Base-by-base conservation (phyloP, 2,888 invertebrate genomes). In the Standfussiana lucernea region DNA sequence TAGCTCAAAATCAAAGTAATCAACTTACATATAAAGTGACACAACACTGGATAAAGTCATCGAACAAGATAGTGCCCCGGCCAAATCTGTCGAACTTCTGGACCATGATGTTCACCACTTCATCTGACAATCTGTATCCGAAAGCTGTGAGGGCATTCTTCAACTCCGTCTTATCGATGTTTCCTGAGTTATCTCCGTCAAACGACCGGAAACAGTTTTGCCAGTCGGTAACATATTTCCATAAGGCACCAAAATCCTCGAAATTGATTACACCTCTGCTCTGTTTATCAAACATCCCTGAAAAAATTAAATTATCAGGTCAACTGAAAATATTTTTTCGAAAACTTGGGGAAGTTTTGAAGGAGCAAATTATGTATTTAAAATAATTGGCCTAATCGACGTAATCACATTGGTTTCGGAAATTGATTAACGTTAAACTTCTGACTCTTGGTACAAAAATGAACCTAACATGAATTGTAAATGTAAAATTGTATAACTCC, bases 191-290 rank as follows among this genome's bases (percentile, higher is more conserved):
- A 92, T 99, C 99, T 64, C 98, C 97, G 93, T 99, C 99, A 93
- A 99, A 99, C 0, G 98, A 98, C 64, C 98, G 97, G 94, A 99
- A 99, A 93, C 99, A 99, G 91, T 98, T 98, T 93, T 99, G 99
- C 99, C 99, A 99, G 91, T 99, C 99, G 11, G 98, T 99, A 0
- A 99, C 99, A 94, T 99, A 99, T 93, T 99, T 99, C 99, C 99
- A 99, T 1, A 99, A 96, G 0, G 99, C 98, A 69, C 98, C 98
- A 95, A 99, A 99, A 94, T 99, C 99, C 90, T 99, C 98, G 94
- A 99, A 99, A 89, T 98, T 98, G 74, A 99, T 99, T 1, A 98
- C 98, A 13, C 99, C 99, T 90, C 98, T 97, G 90, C 98, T 98
- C 90, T 98, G 98, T 85, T 98, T 98, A 94, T 99, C 99, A 97